Evolutionary conservation across 2,113 vertebrate genomes (phyloP), one percentile per base, ranked within the genome.

Genomic region (Spilogale gracilis): DNA sequence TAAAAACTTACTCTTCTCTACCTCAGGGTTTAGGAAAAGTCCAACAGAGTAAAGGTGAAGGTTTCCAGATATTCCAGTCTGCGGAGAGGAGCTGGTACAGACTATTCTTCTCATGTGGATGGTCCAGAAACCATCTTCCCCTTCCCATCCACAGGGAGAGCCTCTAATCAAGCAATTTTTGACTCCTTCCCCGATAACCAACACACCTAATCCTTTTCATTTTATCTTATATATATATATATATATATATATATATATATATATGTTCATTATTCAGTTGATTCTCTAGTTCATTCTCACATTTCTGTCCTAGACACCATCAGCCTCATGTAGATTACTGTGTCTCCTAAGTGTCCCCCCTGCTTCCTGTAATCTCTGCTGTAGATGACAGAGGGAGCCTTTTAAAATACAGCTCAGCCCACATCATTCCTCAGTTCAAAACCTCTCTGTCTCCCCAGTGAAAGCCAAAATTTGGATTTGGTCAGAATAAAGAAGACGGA

Each of bases 41-140:
- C n/a, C 48, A 50, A 60, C 25, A 30, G 50, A 12, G 50, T 67
- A 32, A 23, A 61, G 6, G 2, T 7, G 0, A 61, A 78, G 25
- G 7, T 27, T 78, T 78, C 45, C 25, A 30, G 25, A 78, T 20
- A 38, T 56, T 61, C 81, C 27, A 38, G 20, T 48, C 69, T 9
- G 0, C 8, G 5, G 67, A 50, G 20, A n/a, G 6, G 21, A 38
- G 12, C 21, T 0, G 3, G 17, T 0, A 0, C 5, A 16, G 23
- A 20, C 2, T 4, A 21, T 21, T 18, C 48, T 21, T 10, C 0
- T 54, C 27, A 12, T 0, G 13, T 5, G 1, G 11, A 48, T 30
- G 69, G 48, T 38, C 9, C 58, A 56, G 65, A 89, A 79, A 45
- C 27, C 45, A 63, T 38, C 48, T 71, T 67, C 17, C 21, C 27